Evolutionary conservation across 2,797 vertebrate genomes (phyloP).

Genomic region (Spinus olivaceus): DNA sequence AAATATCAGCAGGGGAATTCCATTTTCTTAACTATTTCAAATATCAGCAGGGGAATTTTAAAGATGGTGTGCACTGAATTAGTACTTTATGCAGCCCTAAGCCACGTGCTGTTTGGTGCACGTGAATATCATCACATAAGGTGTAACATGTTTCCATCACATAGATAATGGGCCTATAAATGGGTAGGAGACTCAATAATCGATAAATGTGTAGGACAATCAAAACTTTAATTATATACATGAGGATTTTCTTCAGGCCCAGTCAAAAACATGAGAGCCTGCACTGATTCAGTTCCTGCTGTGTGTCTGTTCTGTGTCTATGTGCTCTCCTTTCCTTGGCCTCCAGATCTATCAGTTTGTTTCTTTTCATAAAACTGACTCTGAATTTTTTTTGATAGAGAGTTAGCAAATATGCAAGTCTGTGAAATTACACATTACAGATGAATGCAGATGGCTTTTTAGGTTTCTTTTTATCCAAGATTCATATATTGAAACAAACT

Average conservation of each 20-base stretch:
- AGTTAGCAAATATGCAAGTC: neutral
- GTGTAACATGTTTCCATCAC: neutral
- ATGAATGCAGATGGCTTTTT: neutral
- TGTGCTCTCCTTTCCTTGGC: neutral
- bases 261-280: neutral
- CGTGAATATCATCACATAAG: neutral
- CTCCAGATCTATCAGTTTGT: neutral
- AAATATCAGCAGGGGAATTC: too few species aligned
- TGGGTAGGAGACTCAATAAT: neutral
- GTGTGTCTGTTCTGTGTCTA: rapidly evolving
- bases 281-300: neutral
- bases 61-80: neutral
- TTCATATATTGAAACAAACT: neutral
- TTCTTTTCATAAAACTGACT: neutral
- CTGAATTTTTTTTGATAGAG: neutral
- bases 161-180: neutral
- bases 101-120: neutral
- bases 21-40: neutral
- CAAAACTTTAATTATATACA: neutral
- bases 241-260: neutral
- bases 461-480: neutral
- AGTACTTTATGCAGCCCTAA: neutral
- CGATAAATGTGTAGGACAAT: neutral
- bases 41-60: neutral
- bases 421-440: neutral